Base-by-base conservation (phyloP, 1,140 invertebrate genomes). In the Drosophila nikananu region DNA sequence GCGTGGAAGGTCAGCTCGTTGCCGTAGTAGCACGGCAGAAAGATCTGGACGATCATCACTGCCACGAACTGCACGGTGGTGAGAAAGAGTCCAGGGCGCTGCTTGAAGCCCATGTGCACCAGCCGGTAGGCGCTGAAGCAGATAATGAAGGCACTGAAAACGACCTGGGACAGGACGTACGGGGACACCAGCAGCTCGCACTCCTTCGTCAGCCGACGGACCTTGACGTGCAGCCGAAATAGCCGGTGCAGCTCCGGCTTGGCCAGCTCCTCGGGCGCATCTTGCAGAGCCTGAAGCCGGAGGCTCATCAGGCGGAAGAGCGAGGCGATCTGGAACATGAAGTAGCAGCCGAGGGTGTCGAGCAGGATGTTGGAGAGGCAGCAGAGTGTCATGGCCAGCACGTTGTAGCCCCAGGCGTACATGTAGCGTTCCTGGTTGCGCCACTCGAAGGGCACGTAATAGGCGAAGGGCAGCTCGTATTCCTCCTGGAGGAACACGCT, bases 401-500 rank as follows among this genome's bases (percentile, higher is more conserved):
- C 74, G 49, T 91, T 82, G 55, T 89, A 92, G 58, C 55, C 46
- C 78, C 86, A 92, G 58, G 87, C 86, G 30, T 80, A 83, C 49
- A 79, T 73, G 30, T 83, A 92, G 0, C 80, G 60, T 2, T 63
- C 37, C 2, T 58, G 52, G 21, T 71, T 81, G 9, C 62, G 77
- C 86, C 83, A 92, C 30, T 92, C 91, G 17, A 92, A 92, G 7
- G 91, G 91, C 55, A 92, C 79, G 19, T 89, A 92, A 54, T 78
- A 91, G 13, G 71, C 48, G 23, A 91, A 92, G 12, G 91, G 91
- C 49, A 92, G 41, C 19, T 74, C 77, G n/a, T 89, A 91, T 3
- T 65, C 61, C 2, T 76, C 52, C 48, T 79, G 57, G 10, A 81
- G 55, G 13, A 92, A 60, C 0, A 91, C 91, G 19, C 81, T 75